Evolutionary conservation across 2,113 vertebrate species (phyloP).

Genomic region (Varanus salvator): DNA sequence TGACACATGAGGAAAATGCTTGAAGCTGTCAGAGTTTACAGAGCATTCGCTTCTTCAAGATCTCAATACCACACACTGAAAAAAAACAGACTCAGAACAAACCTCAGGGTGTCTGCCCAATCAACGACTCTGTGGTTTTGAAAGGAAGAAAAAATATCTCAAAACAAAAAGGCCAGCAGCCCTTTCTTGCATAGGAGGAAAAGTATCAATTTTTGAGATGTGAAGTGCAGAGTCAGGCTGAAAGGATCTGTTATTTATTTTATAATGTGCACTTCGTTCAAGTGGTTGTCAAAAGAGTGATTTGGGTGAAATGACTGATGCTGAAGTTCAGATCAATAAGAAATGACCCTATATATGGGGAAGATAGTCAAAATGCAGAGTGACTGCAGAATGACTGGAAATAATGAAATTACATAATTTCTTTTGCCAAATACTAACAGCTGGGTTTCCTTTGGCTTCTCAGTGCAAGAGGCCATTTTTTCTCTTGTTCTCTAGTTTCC

Average conservation of each 20-base stretch:
- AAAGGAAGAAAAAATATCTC: slow-evolving; percentile 3
- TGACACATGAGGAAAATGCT: background rate
- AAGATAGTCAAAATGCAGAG: background rate
- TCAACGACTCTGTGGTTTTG: slow-evolving; percentile 7
- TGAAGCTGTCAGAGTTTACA: background rate
- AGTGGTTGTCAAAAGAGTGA: background rate
- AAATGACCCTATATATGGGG: slow-evolving; percentile 8
- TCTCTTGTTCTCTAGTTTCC: background rate
- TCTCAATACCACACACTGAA: background rate
- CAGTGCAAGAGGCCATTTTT: background rate
- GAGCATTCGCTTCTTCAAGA: background rate
- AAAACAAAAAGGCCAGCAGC: background rate
- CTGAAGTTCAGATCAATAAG: background rate
- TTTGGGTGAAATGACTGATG: background rate
- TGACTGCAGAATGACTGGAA: background rate
- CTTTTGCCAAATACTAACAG: background rate
- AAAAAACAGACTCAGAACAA: background rate
- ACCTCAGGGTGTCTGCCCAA: background rate
- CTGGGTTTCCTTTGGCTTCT: background rate
- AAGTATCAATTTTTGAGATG: background rate
- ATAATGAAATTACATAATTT: background rate
- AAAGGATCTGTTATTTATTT: background rate
- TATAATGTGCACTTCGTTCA: background rate
- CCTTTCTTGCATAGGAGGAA: background rate
- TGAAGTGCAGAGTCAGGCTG: slow-evolving; percentile 6